Conservation (phyloP, 2,113 vertebrate species). For the Cavia aperea region DNA sequence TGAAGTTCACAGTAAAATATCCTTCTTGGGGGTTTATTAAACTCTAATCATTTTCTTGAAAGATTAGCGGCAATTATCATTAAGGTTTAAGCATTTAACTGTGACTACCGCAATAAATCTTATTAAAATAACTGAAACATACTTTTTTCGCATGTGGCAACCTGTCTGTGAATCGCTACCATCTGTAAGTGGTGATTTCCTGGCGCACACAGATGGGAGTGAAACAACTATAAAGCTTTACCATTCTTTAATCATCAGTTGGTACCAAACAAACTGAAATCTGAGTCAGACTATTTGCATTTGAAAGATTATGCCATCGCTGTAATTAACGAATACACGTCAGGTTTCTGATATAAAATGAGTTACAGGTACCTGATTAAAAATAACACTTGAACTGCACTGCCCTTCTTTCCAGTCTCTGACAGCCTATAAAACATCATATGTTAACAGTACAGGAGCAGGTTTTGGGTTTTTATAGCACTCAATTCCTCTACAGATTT, state of each 20-base stretch:
- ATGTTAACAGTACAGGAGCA: conserved; percentile 76
- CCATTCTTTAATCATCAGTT: conserved; percentile 89
- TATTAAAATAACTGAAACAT: conserved; percentile 97
- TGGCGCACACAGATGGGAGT: conserved; percentile 93
- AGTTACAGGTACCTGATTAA: conserved; percentile 71
- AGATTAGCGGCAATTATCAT: conserved; percentile 93
- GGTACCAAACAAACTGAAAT: conserved; percentile 95
- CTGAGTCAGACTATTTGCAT: conserved; percentile 86
- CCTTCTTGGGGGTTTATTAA: conserved; percentile 76
- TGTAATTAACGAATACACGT: conserved; percentile 81
- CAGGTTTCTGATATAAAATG: conserved; percentile 69
- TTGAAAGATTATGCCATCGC: conserved; percentile 87
- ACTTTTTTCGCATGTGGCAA: conserved; percentile 91
- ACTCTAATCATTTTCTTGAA: conserved; percentile 86
- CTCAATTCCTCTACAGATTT: conserved; percentile 74
- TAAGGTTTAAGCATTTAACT: conserved; percentile 91
- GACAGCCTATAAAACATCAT: conserved; percentile 73
- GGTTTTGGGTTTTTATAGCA: conserved; percentile 74
- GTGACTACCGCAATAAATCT: conserved; percentile 94
- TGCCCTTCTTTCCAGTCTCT: conserved; percentile 70
- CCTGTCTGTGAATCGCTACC: conserved; percentile 93
- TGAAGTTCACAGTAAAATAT: conserved; percentile 74
- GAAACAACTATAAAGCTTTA: conserved; percentile 89
- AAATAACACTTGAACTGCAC: conserved; percentile 69
- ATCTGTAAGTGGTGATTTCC: conserved; percentile 97